Percentiles rank a stretch among this genome's conserved stretches.
Evolutionary conservation across 2,888 invertebrate species (phyloP).

Genomic region (Drosophila subsilvestris): DNA sequence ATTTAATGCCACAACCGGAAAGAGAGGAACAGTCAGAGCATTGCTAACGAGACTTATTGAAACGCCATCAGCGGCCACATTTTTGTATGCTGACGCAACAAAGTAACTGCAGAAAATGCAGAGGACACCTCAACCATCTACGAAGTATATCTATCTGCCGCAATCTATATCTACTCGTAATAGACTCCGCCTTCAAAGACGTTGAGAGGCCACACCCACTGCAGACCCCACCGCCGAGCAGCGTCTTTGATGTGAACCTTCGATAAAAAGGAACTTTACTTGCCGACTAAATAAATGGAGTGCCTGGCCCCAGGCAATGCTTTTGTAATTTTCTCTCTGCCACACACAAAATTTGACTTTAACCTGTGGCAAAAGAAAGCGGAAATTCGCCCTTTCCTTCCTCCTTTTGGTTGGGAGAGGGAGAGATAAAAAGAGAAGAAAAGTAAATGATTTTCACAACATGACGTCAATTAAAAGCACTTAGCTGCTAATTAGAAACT

Average conservation of each 20-base stretch:
- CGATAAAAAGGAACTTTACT: conserved; percentile 24
- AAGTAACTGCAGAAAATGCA: conserved; percentile 15
- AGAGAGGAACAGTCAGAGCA: background rate
- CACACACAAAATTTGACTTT: conserved; percentile 39
- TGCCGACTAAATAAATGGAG: conserved; percentile 17
- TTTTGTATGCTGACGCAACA: background rate
- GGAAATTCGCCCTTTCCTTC: conserved; percentile 30
- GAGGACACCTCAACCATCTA: background rate
- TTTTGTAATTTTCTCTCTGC: conserved; percentile 32
- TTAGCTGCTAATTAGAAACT: conserved; percentile 69
- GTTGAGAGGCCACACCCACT: conserved; percentile 32
- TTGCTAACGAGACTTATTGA: conserved; percentile 36
- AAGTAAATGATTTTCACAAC: conserved; percentile 19
- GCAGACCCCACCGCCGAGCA: background rate
- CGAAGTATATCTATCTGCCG: background rate
- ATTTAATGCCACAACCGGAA: conserved; percentile 59
- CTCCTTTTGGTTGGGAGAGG: background rate
- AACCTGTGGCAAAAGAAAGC: background rate
- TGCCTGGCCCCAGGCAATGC: conserved; percentile 51
- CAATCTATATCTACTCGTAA: background rate
- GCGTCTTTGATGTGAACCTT: conserved; percentile 67
- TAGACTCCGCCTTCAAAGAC: conserved; percentile 45
- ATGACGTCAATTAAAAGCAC: conserved; percentile 42
- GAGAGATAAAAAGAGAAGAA: background rate
- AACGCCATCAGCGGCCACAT: conserved; percentile 21